A percentile compares a stretch with the other conserved stretches of the same genome.
Evolutionary conservation across 2,888 invertebrate genomes (phyloP).

Genomic region (Drosophila percnosoma): DNA sequence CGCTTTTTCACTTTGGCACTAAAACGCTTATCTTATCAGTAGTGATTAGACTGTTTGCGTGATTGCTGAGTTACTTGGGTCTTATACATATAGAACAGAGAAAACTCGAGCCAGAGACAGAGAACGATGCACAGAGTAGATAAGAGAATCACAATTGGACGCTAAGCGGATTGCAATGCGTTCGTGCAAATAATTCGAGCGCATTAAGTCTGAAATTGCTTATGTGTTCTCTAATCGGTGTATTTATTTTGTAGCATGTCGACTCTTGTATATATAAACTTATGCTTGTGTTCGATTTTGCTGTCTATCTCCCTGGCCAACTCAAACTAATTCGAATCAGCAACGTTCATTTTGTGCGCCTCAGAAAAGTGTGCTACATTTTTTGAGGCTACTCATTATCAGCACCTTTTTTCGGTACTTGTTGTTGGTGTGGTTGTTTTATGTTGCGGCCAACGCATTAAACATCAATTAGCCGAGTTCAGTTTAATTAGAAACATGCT

Average conservation of each 20-base stretch:
- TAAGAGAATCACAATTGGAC: conserved; percentile 7
- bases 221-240: conserved; percentile 9
- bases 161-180: conserved; percentile 58
- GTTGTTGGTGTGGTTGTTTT: neutral
- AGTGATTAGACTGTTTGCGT: conserved; percentile 59
- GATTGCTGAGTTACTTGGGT: conserved; percentile 25
- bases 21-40: conserved; percentile 65
- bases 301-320: neutral
- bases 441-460: conserved; percentile 14
- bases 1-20: conserved; percentile 25
- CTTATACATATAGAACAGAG: neutral
- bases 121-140: neutral
- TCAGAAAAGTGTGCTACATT: conserved; percentile 31
- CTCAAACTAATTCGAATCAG: conserved; percentile 2
- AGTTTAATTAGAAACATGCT: conserved; percentile 59
- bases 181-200: conserved; percentile 31
- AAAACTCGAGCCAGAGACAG: neutral
- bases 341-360: conserved; percentile 3
- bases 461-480: conserved; percentile 46
- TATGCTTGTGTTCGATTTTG: neutral
- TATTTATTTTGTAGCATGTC: neutral
- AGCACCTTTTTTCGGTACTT: conserved; percentile 15
- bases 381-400: conserved; percentile 27
- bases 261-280: neutral
- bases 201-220: conserved; percentile 20